Conservation (phyloP, 2,888 invertebrate species). For the Harpalus rubripes region DNA sequence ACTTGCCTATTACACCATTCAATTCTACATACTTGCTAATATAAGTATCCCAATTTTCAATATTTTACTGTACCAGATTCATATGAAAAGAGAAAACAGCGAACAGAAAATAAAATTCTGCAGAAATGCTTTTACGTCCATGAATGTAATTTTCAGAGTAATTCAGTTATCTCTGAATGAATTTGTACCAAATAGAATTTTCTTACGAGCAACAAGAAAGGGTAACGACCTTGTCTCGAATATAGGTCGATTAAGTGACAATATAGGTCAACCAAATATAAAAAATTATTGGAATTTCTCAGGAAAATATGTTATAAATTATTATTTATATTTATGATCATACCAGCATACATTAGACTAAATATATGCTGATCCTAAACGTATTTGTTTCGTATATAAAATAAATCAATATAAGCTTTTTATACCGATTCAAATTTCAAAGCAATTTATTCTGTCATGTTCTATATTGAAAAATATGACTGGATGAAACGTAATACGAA, state of each 20-base stretch:
- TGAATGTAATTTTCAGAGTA: neutral
- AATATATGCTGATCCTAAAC: neutral
- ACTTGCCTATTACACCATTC: too few species aligned
- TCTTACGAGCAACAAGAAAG: neutral
- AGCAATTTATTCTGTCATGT: neutral
- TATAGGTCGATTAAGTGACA: neutral
- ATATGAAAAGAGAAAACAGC: too few species aligned
- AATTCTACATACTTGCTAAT: too few species aligned
- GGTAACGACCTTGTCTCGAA: neutral
- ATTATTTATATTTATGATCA: neutral
- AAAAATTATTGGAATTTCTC: neutral
- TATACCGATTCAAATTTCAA: neutral
- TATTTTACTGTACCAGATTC: too few species aligned
- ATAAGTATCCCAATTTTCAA: too few species aligned
- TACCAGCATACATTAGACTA: neutral
- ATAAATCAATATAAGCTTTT: neutral
- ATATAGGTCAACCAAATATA: neutral
- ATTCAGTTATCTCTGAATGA: neutral
- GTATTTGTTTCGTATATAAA: neutral
- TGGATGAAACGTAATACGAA: neutral
- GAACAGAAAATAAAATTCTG: neutral
- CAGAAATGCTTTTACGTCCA: neutral
- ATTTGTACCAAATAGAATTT: neutral
- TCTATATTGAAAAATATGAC: neutral
- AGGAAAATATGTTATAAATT: neutral